These are phyloP conservation scores for Podilymbus podiceps DNA, from an alignment of 2,113 vertebrate genomes.

Conservation along the genomic window DNA sequence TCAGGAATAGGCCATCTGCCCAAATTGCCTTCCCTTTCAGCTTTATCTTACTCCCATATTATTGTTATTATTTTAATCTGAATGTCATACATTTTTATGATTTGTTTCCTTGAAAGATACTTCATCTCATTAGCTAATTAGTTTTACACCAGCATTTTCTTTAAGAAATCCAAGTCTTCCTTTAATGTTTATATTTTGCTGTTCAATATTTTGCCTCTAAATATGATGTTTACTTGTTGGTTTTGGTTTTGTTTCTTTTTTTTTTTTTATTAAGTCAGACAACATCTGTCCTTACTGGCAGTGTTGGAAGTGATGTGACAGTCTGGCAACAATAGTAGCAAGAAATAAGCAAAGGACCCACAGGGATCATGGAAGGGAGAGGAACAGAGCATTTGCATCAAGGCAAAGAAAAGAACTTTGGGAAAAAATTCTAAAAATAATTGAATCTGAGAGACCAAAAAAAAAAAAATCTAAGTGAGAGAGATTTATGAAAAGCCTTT, in stretches of 20 bases:
- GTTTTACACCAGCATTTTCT: background rate
- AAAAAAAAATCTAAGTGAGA: background rate
- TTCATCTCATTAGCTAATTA: background rate
- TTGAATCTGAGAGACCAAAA: background rate
- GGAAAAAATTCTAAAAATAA: background rate
- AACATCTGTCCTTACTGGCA: background rate
- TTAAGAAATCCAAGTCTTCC: background rate
- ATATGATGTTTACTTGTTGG: background rate
- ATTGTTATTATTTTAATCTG: background rate
- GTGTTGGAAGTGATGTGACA: background rate
- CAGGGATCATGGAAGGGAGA: background rate
- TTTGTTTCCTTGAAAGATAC: background rate
- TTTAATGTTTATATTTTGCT: background rate
- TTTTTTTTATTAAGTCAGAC: background rate
- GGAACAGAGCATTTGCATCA: background rate
- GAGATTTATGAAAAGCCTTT: background rate
- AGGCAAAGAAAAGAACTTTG: background rate
- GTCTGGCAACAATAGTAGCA: background rate
- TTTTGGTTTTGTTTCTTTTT: no score
- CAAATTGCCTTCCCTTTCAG: constrained; percentile 7
- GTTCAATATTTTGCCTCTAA: background rate
- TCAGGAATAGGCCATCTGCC: constrained; percentile 61
- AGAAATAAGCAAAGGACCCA: background rate
- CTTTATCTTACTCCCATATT: background rate
- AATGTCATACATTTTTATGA: background rate